Percentiles rank a stretch among this genome's conserved stretches.
Evolutionary conservation across 2,113 vertebrate genomes (phyloP).

Genomic region (Arvicanthis niloticus): DNA sequence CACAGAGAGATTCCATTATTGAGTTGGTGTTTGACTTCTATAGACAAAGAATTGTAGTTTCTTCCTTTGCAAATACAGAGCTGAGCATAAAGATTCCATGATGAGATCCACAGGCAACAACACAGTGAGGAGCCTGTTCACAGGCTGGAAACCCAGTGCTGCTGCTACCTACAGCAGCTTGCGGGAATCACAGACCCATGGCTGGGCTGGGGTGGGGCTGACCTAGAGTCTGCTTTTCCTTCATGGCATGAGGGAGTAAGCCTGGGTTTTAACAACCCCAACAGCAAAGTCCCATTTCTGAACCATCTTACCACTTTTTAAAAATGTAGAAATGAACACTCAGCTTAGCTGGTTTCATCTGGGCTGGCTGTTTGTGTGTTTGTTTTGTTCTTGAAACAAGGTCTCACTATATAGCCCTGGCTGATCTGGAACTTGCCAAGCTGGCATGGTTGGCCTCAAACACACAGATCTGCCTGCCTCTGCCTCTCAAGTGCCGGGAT

Average conservation of each 20-base stretch:
- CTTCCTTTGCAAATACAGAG: conserved; percentile 27
- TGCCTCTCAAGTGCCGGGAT: background rate
- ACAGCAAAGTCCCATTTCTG: background rate
- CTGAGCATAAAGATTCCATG: conserved; percentile 8
- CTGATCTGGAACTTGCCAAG: background rate
- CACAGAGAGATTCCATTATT: conserved; percentile 30
- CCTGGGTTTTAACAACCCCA: background rate
- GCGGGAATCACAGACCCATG: background rate
- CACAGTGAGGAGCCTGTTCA: background rate
- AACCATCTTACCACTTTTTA: conserved; percentile 25
- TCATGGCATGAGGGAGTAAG: background rate
- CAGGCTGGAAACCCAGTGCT: background rate
- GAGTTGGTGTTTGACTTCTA: background rate
- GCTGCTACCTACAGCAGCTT: background rate
- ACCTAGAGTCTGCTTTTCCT: background rate
- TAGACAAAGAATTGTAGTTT: background rate
- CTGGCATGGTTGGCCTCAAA: background rate
- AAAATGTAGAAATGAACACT: conserved; percentile 2
- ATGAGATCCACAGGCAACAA: background rate
- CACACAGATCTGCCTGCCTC: background rate
- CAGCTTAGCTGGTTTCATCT: conserved; percentile 51
- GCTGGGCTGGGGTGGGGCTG: background rate
- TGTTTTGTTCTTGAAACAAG: background rate
- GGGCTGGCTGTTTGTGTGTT: background rate
- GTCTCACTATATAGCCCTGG: background rate